A percentile compares a stretch with the other conserved stretches of the same genome.
These are phyloP conservation scores for Asbolus verrucosus DNA, from an alignment of 1,140 invertebrate genomes.

Conservation along the genomic window DNA sequence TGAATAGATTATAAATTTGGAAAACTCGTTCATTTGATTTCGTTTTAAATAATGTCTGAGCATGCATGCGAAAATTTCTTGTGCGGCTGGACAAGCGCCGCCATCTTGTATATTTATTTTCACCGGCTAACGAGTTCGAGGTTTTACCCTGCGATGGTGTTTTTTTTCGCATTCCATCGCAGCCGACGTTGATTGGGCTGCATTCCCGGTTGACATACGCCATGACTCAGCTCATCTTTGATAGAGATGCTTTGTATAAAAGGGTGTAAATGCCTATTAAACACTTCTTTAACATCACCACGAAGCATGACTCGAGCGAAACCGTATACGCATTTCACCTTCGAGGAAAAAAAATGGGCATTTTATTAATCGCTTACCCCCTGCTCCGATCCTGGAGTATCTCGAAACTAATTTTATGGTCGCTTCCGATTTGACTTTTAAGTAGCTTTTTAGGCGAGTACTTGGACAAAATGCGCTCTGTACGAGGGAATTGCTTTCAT, in stretches of 20 bases:
- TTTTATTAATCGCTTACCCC: conserved; percentile 44
- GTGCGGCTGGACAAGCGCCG: too few relatives aligned
- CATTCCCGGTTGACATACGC: conserved; percentile 56
- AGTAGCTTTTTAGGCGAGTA: conserved; percentile 32
- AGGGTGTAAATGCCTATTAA: conserved; percentile 58
- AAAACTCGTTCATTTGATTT: too few relatives aligned
- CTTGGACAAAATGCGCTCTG: conserved; percentile 4
- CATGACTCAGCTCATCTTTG: conserved; percentile 55
- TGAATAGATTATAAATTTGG: too few relatives aligned
- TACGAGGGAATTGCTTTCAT: conserved; percentile 14
- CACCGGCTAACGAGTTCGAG: conserved; percentile 28
- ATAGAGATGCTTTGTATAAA: conserved; percentile 53
- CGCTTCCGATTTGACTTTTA: conserved; percentile 26
- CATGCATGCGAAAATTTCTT: too few relatives aligned
- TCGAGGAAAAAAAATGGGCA: conserved; percentile 30
- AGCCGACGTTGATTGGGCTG: conserved; percentile 51
- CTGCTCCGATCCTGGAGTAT: too few relatives aligned
- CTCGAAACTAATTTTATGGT: conserved; percentile 49
- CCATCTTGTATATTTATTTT: conserved; percentile 39
- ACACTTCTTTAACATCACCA: conserved; percentile 49
- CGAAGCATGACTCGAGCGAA: conserved; percentile 48
- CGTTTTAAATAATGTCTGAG: too few relatives aligned
- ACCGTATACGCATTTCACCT: conserved; percentile 23
- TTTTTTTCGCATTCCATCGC: conserved; percentile 53
- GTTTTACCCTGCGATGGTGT: conserved; percentile 32